Conservation (phyloP, 2,113 vertebrate genomes). For the Antigone vipio region DNA sequence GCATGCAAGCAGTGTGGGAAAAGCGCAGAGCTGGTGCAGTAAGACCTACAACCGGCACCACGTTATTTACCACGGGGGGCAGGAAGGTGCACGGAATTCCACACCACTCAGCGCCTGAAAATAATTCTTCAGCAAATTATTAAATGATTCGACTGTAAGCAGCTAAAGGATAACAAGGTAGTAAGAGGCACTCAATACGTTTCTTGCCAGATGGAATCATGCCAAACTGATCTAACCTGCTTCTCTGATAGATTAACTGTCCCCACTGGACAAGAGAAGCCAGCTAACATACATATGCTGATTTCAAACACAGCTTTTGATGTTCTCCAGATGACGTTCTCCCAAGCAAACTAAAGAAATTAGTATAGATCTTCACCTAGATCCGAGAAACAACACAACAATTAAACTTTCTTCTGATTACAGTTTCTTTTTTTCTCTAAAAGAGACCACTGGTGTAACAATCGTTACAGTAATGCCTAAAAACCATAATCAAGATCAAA, state of each 20-base stretch:
- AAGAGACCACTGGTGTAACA: neutral
- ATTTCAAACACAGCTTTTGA: neutral
- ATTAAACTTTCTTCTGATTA: neutral
- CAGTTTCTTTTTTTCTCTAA: neutral
- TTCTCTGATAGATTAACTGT: slow-evolving; percentile 1
- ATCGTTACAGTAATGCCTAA: neutral
- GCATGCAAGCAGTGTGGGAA: slow-evolving; percentile 24
- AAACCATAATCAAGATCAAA: neutral
- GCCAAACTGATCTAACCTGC: neutral
- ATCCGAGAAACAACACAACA: neutral
- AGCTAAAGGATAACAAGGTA: neutral
- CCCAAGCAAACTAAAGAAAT: neutral
- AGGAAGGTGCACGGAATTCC: neutral
- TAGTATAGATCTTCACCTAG: neutral
- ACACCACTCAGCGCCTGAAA: neutral
- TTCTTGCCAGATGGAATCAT: neutral
- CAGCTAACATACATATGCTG: neutral
- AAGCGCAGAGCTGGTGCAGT: neutral
- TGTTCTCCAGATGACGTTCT: neutral
- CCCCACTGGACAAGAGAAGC: neutral
- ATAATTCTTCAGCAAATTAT: slow-evolving; percentile 16
- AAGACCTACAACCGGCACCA: neutral
- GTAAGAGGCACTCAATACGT: neutral
- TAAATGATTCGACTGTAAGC: neutral
- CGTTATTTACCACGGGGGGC: neutral